phyloP scores from a whole-genome alignment of 2,888 invertebrate species.

The Ophion costatus region DNA sequence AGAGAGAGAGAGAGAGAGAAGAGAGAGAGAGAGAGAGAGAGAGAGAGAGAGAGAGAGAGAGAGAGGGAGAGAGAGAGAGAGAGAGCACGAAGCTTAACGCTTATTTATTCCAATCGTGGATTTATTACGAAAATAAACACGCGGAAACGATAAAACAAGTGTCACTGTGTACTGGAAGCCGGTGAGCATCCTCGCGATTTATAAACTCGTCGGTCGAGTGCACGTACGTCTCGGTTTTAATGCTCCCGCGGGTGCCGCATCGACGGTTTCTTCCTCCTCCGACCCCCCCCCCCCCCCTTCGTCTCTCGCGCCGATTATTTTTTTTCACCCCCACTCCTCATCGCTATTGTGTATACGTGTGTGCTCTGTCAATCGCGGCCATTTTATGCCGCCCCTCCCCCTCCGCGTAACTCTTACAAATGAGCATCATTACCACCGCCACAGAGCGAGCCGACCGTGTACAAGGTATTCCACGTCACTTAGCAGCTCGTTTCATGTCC shows the following conservation, averaged over 20 bases:
- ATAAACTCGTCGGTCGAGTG: constrained; percentile 74
- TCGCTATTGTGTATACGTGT: constrained; percentile 37
- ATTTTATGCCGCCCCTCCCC: constrained; percentile 17
- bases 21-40: too few relatives aligned
- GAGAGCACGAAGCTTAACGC: background rate
- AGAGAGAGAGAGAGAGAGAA: too few relatives aligned
- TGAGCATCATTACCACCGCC: constrained; percentile 52
- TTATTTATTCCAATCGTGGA: constrained; percentile 24
- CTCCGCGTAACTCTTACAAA: constrained; percentile 1
- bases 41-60: too few relatives aligned
- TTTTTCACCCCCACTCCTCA: constrained; percentile 12
- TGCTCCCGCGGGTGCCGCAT: constrained; percentile 67
- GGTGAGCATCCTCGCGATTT: constrained; percentile 77
- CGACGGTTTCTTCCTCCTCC: constrained; percentile 74
- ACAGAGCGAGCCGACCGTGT: background rate
- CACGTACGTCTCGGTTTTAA: constrained; percentile 63
- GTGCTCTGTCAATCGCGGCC: constrained; percentile 52
- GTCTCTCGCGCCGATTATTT: constrained; percentile 52
- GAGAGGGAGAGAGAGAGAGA: too few relatives aligned
- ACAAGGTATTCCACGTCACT: constrained; percentile 9
- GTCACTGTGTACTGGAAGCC: constrained; percentile 69
- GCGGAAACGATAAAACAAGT: constrained; percentile 58
- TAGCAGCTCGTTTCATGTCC: background rate
- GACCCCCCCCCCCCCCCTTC: constrained; percentile 40
- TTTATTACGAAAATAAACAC: constrained; percentile 33